These are phyloP conservation scores for Clarias gariepinus DNA, from an alignment of 2,113 vertebrate species.

Conservation along the genomic window DNA sequence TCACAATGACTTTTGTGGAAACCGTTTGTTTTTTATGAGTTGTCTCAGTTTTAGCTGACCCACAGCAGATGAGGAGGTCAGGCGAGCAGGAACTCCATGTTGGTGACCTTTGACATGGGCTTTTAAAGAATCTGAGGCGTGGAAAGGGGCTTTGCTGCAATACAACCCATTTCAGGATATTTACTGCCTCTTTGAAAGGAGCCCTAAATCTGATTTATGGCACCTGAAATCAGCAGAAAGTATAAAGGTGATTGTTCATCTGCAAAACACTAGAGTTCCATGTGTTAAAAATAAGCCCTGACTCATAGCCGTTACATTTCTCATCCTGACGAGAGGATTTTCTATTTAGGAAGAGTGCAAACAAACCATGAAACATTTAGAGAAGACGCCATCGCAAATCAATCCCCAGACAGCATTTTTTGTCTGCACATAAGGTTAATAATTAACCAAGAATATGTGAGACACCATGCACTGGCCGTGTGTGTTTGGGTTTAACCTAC, in stretches of 20 bases:
- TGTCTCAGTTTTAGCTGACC: slow-evolving; percentile 40
- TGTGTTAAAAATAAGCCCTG: slow-evolving; percentile 8
- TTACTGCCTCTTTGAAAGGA: slow-evolving; percentile 30
- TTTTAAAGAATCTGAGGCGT: not conserved
- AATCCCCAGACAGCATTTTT: not conserved
- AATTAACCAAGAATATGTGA: slow-evolving; percentile 44
- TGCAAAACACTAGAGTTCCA: not conserved
- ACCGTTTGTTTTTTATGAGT: slow-evolving; percentile 32
- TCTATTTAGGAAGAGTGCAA: not conserved
- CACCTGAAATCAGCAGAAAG: not conserved
- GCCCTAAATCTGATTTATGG: slow-evolving; percentile 10
- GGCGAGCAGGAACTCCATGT: not conserved
- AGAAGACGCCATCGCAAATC: not conserved
- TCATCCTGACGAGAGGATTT: not conserved
- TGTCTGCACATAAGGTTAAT: slow-evolving; percentile 34
- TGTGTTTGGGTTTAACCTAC: slow-evolving; percentile 14
- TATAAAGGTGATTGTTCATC: not conserved
- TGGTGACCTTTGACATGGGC: slow-evolving; percentile 41
- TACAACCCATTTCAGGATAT: slow-evolving; percentile 30
- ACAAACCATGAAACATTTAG: not conserved
- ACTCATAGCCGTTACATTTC: not conserved
- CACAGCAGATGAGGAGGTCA: not conserved
- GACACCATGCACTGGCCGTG: not conserved
- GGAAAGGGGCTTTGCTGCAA: not conserved
- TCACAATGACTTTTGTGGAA: slow-evolving; percentile 40